Percentiles rank a stretch among this genome's conserved stretches.
These are phyloP conservation scores for Anniella stebbinsi DNA, from an alignment of 2,797 vertebrate species.

Conservation along the genomic window DNA sequence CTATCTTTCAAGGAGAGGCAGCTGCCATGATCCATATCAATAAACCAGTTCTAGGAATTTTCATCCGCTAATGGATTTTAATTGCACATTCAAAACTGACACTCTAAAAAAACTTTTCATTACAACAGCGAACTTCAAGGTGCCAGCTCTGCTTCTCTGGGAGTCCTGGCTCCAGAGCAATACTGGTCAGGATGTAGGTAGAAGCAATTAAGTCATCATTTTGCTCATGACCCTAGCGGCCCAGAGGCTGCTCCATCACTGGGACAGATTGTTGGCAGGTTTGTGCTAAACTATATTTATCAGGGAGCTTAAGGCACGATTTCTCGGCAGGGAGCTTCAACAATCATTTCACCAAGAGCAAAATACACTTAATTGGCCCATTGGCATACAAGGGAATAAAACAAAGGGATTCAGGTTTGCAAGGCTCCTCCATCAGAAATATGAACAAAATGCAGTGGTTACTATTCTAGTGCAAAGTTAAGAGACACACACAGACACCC, in stretches of 20 bases:
- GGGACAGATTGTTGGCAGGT: not conserved
- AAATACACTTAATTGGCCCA: not conserved
- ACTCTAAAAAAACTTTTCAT: too few species aligned
- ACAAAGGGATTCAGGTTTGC: not conserved
- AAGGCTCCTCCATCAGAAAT: not conserved
- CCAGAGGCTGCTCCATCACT: not conserved
- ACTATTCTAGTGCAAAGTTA: slow-evolving; percentile 24
- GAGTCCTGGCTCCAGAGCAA: too few species aligned
- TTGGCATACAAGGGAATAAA: not conserved
- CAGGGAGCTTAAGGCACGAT: not conserved
- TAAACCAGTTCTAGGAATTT: too few species aligned
- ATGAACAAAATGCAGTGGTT: slow-evolving; percentile 21
- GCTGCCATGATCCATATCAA: too few species aligned
- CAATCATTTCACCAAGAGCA: not conserved
- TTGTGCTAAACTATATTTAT: not conserved
- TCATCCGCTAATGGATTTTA: too few species aligned
- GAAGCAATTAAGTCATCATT: not conserved
- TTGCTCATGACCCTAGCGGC: not conserved
- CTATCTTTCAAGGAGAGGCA: too few species aligned
- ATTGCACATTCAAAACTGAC: too few species aligned
- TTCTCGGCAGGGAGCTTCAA: not conserved
- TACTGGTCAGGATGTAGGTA: not conserved
- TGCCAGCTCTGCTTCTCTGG: too few species aligned
- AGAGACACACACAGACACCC: not conserved
- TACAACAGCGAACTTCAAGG: too few species aligned